Percentiles rank a stretch among this genome's conserved stretches.
phyloP scores from a whole-genome alignment of 2,797 vertebrate species.

The Anguilla obscura region DNA sequence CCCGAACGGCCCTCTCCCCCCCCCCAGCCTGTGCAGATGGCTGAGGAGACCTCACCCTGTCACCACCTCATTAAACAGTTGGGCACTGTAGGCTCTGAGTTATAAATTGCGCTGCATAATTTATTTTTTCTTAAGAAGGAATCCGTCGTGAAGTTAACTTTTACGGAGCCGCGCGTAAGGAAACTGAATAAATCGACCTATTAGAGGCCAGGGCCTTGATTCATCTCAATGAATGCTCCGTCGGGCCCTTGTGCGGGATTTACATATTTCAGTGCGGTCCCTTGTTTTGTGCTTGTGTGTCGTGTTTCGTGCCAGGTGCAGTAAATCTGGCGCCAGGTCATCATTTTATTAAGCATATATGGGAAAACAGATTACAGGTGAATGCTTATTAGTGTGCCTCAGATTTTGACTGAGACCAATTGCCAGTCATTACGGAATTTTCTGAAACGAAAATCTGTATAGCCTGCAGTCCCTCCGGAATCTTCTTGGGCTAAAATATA shows the following conservation, averaged over 20 bases:
- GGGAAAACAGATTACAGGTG: slow-evolving; percentile 19
- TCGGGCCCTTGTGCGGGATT: not conserved
- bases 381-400: slow-evolving; percentile 1
- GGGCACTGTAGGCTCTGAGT: slow-evolving; percentile 50
- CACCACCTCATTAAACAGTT: slow-evolving; percentile 50
- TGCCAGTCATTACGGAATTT: not conserved
- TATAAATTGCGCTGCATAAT: slow-evolving; percentile 59
- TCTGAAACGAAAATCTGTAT: not conserved
- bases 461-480: not conserved
- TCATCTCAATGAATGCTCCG: slow-evolving; percentile 28
- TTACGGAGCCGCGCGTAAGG: slow-evolving; percentile 46
- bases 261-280: not conserved
- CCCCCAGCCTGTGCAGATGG: slow-evolving; percentile 28
- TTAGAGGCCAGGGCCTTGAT: slow-evolving; percentile 37
- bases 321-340: slow-evolving; percentile 17
- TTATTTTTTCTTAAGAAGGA: slow-evolving; percentile 56
- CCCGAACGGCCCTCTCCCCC: slow-evolving; percentile 30
- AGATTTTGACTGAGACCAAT: not conserved
- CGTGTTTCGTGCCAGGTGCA: not conserved
- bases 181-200: slow-evolving; percentile 39
- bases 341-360: slow-evolving; percentile 1
- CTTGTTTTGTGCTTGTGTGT: not conserved
- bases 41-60: slow-evolving; percentile 51
- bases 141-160: slow-evolving; percentile 54
- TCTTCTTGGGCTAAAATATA: not conserved